These are phyloP conservation scores for Dermatemys mawii DNA, from an alignment of 2,113 vertebrate genomes.

Conservation along the genomic window DNA sequence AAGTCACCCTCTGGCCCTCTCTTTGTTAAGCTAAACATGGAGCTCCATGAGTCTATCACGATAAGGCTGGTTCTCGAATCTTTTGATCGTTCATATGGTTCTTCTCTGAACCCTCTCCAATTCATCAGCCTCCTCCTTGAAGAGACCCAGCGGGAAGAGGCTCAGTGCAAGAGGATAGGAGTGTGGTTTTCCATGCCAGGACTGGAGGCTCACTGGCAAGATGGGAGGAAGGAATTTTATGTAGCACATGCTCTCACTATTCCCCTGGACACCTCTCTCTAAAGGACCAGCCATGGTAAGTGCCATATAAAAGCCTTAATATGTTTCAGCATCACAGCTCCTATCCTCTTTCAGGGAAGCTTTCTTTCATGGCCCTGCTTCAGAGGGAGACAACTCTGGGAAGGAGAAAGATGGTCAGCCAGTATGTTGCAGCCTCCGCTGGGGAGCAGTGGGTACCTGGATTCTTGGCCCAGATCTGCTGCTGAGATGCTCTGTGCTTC, in stretches of 20 bases:
- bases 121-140: neutral
- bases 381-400: accelerated
- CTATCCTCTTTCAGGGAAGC: neutral
- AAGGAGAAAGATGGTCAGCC: neutral
- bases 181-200: neutral
- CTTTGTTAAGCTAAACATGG: neutral
- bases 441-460: accelerated
- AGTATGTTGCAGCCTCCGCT: accelerated
- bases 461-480: neutral
- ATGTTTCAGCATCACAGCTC: neutral
- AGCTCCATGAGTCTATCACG: neutral
- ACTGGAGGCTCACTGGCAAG: accelerated
- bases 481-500: neutral
- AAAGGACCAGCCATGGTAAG: neutral
- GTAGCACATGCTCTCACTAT: neutral
- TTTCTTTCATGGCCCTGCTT: neutral
- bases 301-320: accelerated
- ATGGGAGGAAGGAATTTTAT: neutral
- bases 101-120: neutral
- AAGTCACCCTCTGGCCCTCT: neutral
- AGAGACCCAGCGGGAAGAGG: neutral
- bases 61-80: neutral
- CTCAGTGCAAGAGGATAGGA: neutral
- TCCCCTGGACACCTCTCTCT: accelerated
- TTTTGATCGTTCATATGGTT: neutral